phyloP scores from a whole-genome alignment of 1,140 invertebrate species.

The Drosophila pandora region DNA sequence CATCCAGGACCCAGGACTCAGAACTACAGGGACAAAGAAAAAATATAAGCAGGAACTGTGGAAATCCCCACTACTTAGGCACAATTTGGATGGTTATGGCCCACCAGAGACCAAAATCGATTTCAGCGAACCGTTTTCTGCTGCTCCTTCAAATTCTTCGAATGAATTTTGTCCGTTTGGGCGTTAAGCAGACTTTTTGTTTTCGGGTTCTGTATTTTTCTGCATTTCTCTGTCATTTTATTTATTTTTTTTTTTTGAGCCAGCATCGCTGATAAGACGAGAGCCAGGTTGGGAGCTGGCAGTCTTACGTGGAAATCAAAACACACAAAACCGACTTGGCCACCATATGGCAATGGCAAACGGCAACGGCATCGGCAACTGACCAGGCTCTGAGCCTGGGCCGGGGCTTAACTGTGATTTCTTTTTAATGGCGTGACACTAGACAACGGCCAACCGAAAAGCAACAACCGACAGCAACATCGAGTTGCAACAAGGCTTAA shows the following conservation, averaged over 20 bases:
- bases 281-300: slow-evolving; percentile 14
- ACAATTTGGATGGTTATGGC: slow-evolving; percentile 81
- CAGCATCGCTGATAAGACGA: slow-evolving; percentile 71
- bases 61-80: slow-evolving; percentile 74
- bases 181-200: slow-evolving; percentile 59
- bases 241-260: not conserved
- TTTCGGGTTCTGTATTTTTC: slow-evolving; percentile 17
- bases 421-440: slow-evolving; percentile 81
- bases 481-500: slow-evolving; percentile 71
- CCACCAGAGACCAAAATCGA: slow-evolving; percentile 79
- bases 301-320: slow-evolving; percentile 78
- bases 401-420: slow-evolving; percentile 74
- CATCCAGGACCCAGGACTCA: not conserved
- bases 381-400: slow-evolving; percentile 53
- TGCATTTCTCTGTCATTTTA: slow-evolving; percentile 6
- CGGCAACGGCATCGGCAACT: slow-evolving; percentile 33
- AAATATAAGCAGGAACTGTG: slow-evolving; percentile 25
- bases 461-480: slow-evolving; percentile 40
- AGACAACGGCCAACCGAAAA: slow-evolving; percentile 58
- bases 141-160: slow-evolving; percentile 59
- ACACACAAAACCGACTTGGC: slow-evolving; percentile 13
- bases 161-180: slow-evolving; percentile 73
- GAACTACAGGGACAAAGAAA: slow-evolving; percentile 2
- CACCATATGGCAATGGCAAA: slow-evolving; percentile 26
- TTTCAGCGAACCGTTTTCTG: slow-evolving; percentile 59